A percentile compares a stretch with the other conserved stretches of the same genome.
These are phyloP conservation scores for Epizoanthus rinbou DNA, from an alignment of 92 coral and sea anemone species.

Conservation along the genomic window DNA sequence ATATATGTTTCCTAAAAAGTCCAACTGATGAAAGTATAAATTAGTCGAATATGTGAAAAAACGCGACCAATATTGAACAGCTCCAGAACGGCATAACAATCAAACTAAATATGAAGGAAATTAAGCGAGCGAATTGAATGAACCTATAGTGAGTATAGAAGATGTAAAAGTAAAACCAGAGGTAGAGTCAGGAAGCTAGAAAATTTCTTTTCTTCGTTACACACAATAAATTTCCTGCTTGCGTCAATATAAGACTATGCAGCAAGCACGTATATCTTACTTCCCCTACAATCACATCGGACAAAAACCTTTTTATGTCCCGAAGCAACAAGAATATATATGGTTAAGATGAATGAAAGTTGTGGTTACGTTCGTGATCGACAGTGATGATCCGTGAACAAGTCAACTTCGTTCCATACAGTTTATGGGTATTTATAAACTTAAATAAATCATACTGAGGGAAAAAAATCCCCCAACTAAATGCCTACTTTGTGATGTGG, in stretches of 20 bases:
- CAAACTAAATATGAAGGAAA: not conserved
- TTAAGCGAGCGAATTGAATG: not conserved
- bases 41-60: not conserved
- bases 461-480: not conserved
- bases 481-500: constrained; percentile 96
- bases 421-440: not conserved
- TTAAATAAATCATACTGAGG: not conserved
- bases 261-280: not conserved
- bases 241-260: not conserved
- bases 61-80: not conserved
- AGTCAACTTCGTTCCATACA: not conserved
- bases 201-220: too few relatives aligned
- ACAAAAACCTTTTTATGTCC: not conserved
- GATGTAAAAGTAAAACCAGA: not conserved
- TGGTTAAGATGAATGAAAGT: not conserved
- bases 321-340: not conserved
- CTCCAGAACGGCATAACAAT: not conserved
- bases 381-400: constrained; percentile 26
- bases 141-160: not conserved
- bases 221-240: not conserved
- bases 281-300: not conserved
- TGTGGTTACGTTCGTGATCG: not conserved
- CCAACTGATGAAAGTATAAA: not conserved
- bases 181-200: too few relatives aligned
- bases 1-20: constrained; percentile 22